Evolutionary conservation across 2,888 invertebrate species (phyloP).

Genomic region (Heliconius erato): DNA sequence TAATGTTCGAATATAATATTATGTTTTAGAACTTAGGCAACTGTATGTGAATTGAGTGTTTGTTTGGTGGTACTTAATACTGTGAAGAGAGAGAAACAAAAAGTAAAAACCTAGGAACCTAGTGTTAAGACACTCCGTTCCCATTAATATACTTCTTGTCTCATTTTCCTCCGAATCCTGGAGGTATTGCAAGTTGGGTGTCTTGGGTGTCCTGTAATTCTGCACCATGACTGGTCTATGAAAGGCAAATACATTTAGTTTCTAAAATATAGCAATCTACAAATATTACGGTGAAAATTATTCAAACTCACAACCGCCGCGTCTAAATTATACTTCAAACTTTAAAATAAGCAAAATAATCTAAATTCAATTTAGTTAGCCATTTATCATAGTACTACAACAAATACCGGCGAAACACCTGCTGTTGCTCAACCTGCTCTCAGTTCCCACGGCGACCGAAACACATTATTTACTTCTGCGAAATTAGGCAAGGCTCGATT

Average conservation of each 20-base stretch:
- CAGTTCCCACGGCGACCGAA: conserved; percentile 19
- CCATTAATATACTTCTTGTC: too few species aligned
- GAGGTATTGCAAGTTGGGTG: too few species aligned
- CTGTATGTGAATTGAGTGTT: neutral
- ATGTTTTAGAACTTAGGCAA: conserved; percentile 2
- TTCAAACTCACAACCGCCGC: neutral
- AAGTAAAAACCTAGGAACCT: too few species aligned
- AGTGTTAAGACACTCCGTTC: too few species aligned
- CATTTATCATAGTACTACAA: conserved; percentile 1
- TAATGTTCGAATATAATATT: neutral
- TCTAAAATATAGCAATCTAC: too few species aligned
- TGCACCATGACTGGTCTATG: too few species aligned
- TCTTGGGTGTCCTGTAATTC: too few species aligned
- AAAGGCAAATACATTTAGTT: too few species aligned
- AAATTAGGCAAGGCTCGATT: conserved; percentile 4
- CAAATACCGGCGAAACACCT: conserved; percentile 1
- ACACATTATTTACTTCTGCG: conserved; percentile 22
- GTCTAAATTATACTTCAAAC: neutral
- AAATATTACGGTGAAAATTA: too few species aligned
- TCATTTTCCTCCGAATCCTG: too few species aligned
- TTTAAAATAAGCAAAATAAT: neutral
- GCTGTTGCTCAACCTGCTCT: conserved; percentile 1
- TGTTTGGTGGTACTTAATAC: neutral
- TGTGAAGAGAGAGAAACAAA: too few species aligned
- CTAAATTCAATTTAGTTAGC: neutral